Evolutionary conservation across 92 coral and sea anemone genomes (phyloP), one percentile per base, ranked within the genome.

Genomic region (Blastomussa wellsi): DNA sequence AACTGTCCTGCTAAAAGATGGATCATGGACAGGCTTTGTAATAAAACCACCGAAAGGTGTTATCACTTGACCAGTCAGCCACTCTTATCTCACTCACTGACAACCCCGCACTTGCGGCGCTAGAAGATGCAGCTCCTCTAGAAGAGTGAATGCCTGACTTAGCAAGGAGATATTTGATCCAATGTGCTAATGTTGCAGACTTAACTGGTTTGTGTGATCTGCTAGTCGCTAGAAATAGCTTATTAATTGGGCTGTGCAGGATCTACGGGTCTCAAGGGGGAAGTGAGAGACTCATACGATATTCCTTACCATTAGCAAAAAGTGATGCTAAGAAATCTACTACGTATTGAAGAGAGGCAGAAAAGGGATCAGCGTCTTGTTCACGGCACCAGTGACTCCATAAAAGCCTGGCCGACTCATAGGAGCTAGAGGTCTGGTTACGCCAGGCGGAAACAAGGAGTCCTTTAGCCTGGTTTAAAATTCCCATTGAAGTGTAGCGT

Each of bases 1-100:
- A 51, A 78, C 85, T 4, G 81, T 55, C 77, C 86, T 78, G 76
- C 82, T 86, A 78, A 84, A 85, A 22, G 82, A 77, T 19, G 81
- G 81, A 55, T 84, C 70, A 31, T 88, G 88, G 51, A 88, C 74
- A 22, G 85, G 72, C n/a, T 48, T 84, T 84, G 88, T 89, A 84
- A 72, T 89, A 89, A 57, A 89, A 89, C 14, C 74, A 41, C 9
- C 57, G 47, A 41, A 84, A 89, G n/a, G 87, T 89, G 71, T 20
- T 80, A 26, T 80, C 86, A 66, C 65, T 72, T 22, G 88, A 87
- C 93, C 88, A 87, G 83, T 67, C 84, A 35, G 82, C 88, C 88
- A 86, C 82, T 66, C 72, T 87, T 12, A 79, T 79, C 53, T 47
- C 87, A 12, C 62, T 73, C 0, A 90, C 85, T 29, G 82, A 78